Percentiles rank a stretch among this genome's conserved stretches.
phyloP scores from a whole-genome alignment of 2,888 invertebrate species.

The Therioaphis trifolii region DNA sequence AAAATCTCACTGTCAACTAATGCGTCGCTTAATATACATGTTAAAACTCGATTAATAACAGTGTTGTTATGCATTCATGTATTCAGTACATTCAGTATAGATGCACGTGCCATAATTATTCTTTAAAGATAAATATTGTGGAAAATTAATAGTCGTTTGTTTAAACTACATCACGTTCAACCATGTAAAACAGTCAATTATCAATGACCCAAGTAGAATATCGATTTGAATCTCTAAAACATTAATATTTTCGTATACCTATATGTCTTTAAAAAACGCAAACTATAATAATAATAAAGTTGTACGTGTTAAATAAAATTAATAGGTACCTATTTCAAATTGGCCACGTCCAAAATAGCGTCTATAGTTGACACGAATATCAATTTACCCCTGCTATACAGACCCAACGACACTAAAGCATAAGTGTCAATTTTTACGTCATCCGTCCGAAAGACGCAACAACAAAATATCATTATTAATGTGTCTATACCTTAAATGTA shows the following conservation, averaged over 20 bases:
- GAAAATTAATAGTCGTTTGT: neutral
- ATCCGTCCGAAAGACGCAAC: neutral
- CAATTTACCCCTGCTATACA: neutral
- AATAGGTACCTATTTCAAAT: conserved; percentile 11
- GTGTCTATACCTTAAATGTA: conserved; percentile 21
- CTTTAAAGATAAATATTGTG: neutral
- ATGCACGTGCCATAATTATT: neutral
- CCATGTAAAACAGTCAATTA: conserved; percentile 33
- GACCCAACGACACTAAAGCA: neutral
- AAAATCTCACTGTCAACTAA: no score
- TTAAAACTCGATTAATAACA: no score
- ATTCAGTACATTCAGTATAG: no score
- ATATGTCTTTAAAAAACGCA: conserved; percentile 13
- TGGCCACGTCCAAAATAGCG: neutral
- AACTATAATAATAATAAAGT: conserved; percentile 16
- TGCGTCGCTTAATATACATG: no score
- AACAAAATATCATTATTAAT: neutral
- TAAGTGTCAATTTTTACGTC: conserved; percentile 48
- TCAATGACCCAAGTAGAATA: conserved; percentile 41
- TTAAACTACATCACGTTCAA: conserved; percentile 31
- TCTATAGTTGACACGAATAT: conserved; percentile 45
- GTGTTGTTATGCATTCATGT: no score
- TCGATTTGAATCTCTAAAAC: conserved; percentile 37
- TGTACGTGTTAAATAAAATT: conserved; percentile 15
- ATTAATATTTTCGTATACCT: neutral